phyloP scores from a whole-genome alignment of 2,797 vertebrate species.

The Alca torda region DNA sequence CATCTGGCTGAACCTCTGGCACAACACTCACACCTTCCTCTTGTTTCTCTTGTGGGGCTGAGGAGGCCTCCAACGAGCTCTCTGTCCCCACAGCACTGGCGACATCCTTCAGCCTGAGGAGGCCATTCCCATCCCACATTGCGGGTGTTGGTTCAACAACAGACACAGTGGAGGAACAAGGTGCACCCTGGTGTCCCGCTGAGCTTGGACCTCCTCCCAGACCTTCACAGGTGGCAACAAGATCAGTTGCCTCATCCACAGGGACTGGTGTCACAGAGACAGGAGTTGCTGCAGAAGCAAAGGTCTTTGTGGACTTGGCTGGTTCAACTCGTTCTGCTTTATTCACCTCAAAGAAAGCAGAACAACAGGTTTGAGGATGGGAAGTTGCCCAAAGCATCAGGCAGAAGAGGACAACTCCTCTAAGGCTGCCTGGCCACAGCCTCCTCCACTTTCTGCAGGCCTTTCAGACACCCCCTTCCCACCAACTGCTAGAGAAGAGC shows the following conservation, averaged over 20 bases:
- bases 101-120: background rate
- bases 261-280: background rate
- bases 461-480: background rate
- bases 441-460: background rate
- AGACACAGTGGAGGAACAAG: background rate
- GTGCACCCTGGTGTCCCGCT: background rate
- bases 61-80: background rate
- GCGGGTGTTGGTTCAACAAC: background rate
- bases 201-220: background rate
- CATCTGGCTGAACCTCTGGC: background rate
- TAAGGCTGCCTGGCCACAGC: background rate
- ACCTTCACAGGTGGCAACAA: background rate
- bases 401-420: background rate
- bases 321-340: conserved; percentile 15
- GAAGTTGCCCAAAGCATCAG: background rate
- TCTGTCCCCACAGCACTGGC: background rate
- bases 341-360: conserved; percentile 58
- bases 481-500: background rate
- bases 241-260: background rate
- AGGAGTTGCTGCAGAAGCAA: background rate
- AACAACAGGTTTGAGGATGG: background rate
- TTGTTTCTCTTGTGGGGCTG: background rate
- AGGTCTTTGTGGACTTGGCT: background rate
- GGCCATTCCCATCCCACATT: background rate
- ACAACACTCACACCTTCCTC: background rate